Base-by-base conservation (phyloP, 1,140 invertebrate genomes). In the Pristionchus pacificus region DNA sequence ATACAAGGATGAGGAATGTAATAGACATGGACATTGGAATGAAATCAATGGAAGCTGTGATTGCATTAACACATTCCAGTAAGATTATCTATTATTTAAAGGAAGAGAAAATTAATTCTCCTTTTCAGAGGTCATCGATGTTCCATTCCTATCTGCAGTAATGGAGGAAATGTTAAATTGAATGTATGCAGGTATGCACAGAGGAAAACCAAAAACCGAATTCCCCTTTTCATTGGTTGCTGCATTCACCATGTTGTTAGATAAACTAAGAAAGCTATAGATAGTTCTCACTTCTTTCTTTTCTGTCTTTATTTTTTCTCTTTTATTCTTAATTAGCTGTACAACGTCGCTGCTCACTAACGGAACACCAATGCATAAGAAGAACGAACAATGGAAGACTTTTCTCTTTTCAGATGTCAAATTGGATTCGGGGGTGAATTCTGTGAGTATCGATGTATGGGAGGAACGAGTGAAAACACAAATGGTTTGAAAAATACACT, bases 401-500 rank as follows among this genome's bases (percentile, higher is more conserved):
- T 60, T 60, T 3, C 55, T 30, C 3, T 10, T 63, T 67, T 61
- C 15, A 67, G 38, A 27, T 73, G 71, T n/a, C 69, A 57, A 27
- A 31, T 13, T n/a, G 32, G 57, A 33, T 73, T 27, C 58, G 71
- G 59, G 13, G 71, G 71, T 62, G 38, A 61, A 14, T 66, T 68
- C 30, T 73, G 71, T 49, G 55, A 63, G 6, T 60, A 57, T 13
- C 27, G 60, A 64, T 73, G 71, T 38, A 68, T 38, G 29, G 69
- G 60, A 55, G 70, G 64, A 65, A 19, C 59, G n/a, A 55, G 38
- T 19, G 68, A 73, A 27, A 63, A 60, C 13, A 68, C 71, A 30
- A 24, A 49, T 2, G 55, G 71, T 73, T n/a, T n/a, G n/a, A n/a
- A n/a, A n/a, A n/a, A n/a, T 32, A 27, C 65, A 33, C 10, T 64